Conservation (phyloP, 2,113 vertebrate species). For the Prunella himalayana region DNA sequence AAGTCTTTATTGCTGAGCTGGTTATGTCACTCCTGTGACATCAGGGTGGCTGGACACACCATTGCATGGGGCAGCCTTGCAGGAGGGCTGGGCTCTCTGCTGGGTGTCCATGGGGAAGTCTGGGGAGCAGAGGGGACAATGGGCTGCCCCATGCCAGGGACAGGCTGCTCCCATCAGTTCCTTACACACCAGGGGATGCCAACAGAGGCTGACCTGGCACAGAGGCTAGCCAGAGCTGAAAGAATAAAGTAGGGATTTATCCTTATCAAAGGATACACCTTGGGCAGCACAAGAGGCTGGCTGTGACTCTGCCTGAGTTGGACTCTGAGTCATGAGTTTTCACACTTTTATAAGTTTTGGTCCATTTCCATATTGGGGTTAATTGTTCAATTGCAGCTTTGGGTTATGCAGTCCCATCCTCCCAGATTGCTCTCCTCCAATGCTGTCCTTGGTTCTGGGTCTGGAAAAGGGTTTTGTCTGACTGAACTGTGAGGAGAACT, state of each 20-base stretch:
- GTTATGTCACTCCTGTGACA: fast-evolving
- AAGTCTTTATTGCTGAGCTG: not conserved
- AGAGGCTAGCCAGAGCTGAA: not conserved
- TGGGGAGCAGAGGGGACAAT: not conserved
- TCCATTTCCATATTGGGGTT: not conserved
- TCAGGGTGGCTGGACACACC: fast-evolving
- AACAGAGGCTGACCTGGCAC: not conserved
- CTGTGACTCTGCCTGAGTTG: fast-evolving
- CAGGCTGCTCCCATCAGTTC: fast-evolving
- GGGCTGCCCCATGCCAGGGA: not conserved
- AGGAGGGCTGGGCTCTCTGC: not conserved
- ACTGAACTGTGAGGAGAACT: not conserved
- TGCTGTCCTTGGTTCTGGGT: no score
- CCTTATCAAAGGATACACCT: not conserved
- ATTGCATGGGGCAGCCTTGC: fast-evolving
- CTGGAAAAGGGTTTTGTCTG: not conserved
- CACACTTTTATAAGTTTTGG: not conserved
- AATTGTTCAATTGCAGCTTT: not conserved
- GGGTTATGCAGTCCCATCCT: not conserved
- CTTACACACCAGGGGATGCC: not conserved
- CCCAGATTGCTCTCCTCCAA: not conserved
- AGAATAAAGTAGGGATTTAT: not conserved
- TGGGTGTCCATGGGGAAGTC: fast-evolving
- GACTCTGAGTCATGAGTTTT: not conserved
- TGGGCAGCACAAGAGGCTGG: not conserved